These are phyloP conservation scores for Trimorus sp. DNA, from an alignment of 2,888 invertebrate genomes.

Conservation along the genomic window DNA sequence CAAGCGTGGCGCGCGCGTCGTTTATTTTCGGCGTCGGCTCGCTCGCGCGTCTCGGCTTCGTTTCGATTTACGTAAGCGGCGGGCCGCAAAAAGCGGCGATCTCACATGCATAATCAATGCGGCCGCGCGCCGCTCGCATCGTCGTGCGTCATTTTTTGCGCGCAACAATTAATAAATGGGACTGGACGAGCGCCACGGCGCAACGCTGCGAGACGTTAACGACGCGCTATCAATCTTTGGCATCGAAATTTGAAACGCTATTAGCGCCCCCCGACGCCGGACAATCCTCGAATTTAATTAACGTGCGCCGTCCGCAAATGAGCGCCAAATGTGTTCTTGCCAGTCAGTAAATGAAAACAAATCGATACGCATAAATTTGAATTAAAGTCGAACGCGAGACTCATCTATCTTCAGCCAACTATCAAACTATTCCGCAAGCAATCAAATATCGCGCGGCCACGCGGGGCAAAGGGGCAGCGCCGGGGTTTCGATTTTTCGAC, in stretches of 20 bases:
- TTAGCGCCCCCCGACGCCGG: conserved; percentile 16
- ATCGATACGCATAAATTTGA: conserved; percentile 51
- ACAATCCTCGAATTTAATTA: conserved; percentile 54
- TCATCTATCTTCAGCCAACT: conserved; percentile 53
- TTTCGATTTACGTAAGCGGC: no score
- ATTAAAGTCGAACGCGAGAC: conserved; percentile 53
- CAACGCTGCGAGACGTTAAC: conserved; percentile 24
- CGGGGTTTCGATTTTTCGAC: conserved; percentile 36
- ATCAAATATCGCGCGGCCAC: conserved; percentile 22
- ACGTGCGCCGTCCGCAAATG: conserved; percentile 40
- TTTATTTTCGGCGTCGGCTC: no score
- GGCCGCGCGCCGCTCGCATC: no score
- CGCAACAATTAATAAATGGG: no score
- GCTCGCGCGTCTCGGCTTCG: no score
- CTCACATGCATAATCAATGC: no score
- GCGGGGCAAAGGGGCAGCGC: conserved; percentile 1
- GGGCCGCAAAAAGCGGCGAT: no score
- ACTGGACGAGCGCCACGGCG: not conserved
- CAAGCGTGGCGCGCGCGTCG: no score
- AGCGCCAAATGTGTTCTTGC: conserved; percentile 46
- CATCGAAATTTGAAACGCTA: conserved; percentile 44
- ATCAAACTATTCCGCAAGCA: conserved; percentile 49
- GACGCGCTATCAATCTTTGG: conserved; percentile 46
- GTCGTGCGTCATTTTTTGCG: no score
- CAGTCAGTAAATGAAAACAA: conserved; percentile 50